Base-by-base conservation (phyloP, 2,113 vertebrate genomes). In the Pungitius pungitius region DNA sequence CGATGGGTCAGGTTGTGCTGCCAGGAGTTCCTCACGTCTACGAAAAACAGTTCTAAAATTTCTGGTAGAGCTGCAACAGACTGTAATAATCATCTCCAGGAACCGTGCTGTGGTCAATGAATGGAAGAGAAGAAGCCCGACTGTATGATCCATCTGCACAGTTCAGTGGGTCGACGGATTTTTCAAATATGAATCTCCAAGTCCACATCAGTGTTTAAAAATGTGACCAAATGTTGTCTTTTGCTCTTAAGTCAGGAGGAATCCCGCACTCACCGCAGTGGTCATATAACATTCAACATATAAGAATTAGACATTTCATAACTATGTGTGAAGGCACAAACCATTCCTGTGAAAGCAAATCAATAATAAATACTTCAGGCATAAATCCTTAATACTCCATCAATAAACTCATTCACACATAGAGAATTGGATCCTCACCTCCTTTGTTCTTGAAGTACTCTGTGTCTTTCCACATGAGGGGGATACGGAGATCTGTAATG, bases 381-480 rank as follows among this genome's bases (percentile, higher is more conserved):
- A 61, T 77, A 51, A 87, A 82, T 80, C 67, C 71, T 85, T 80
- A 73, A 72, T 43, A 63, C 73, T n/a, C 52, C 47, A 80, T 73
- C 39, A 10, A 58, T 78, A 61, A 64, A 55, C 57, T 47, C 37
- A 66, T 55, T 43, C 64, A 58, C 66, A 8, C 61, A 35, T 7
- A 65, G 43, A 72, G 52, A 49, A 1, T 33, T 24, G 27, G 24
- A 40, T 51, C 75, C 94, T 95, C 81, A 98, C 97, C 96, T 74
- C 97, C 97, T 93, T 98, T 98, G 92, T 98, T 98, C 91, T 96
- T 97, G 91, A 98, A 98, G 88, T 98, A 97, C 67, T 98, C 96
- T 0, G 96, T 98, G 92, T 98, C 97, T 90, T 98, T 98, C 97
- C 97, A 98, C 96, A 98, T 98, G 79, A 98, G 94, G 15, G 96